Evolutionary conservation across 2,113 vertebrate species (phyloP).

Genomic region (Phyllopteryx taeniolatus): DNA sequence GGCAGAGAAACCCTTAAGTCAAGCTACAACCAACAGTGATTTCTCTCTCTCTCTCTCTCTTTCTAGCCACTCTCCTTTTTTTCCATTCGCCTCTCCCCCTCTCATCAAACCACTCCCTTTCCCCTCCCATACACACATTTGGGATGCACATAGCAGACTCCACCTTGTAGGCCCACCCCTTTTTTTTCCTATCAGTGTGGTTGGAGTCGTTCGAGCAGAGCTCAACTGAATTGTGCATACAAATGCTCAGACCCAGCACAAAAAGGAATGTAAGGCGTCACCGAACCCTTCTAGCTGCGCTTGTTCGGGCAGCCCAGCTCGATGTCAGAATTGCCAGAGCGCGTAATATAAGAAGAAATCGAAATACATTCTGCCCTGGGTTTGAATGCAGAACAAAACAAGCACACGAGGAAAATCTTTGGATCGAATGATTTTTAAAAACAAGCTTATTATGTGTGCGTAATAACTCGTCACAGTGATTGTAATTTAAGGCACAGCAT

Average conservation of each 20-base stretch:
- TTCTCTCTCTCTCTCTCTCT: constrained; percentile 42
- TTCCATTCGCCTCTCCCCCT: constrained; percentile 50
- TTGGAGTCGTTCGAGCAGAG: constrained; percentile 45
- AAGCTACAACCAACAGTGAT: constrained; percentile 57
- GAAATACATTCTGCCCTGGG: too few species aligned
- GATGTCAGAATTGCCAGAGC: too few species aligned
- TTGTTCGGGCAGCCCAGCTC: too few species aligned
- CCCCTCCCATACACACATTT: constrained; percentile 30
- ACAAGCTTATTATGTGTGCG: too few species aligned
- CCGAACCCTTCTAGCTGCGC: constrained; percentile 14
- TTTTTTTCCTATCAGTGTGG: constrained; percentile 42
- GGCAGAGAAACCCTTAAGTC: constrained; percentile 64
- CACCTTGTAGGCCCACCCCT: constrained; percentile 38
- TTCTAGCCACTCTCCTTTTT: constrained; percentile 35
- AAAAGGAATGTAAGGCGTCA: constrained; percentile 62
- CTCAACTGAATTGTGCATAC: constrained; percentile 34
- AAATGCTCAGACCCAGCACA: constrained; percentile 67
- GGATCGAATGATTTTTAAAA: too few species aligned
- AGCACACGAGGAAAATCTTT: too few species aligned
- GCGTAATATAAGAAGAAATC: too few species aligned
- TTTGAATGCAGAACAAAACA: too few species aligned
- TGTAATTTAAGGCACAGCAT: too few species aligned
- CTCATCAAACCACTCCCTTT: constrained; percentile 47
- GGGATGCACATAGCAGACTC: constrained; percentile 21
- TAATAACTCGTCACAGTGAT: too few species aligned